phyloP scores from a whole-genome alignment of 64 coral and sea anemone genomes.

The Montipora foliosa region DNA sequence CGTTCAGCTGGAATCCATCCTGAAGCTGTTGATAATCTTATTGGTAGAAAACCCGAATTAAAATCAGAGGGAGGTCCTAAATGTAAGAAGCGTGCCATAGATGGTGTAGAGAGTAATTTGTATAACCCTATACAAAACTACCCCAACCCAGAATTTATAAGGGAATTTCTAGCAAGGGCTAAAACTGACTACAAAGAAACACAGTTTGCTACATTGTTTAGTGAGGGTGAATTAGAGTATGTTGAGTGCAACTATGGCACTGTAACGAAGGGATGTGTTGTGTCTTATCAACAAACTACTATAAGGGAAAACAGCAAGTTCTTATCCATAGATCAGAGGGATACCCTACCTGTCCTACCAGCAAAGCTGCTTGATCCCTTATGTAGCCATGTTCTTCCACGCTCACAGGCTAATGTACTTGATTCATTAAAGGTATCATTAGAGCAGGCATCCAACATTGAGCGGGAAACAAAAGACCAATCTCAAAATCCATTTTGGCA shows the following conservation, averaged over 20 bases:
- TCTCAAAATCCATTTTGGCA: conserved; percentile 66
- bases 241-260: conserved; percentile 64
- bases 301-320: conserved; percentile 36
- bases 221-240: conserved; percentile 30
- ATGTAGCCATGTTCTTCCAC: background rate
- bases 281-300: conserved; percentile 60
- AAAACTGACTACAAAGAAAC: conserved; percentile 29
- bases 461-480: background rate
- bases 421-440: background rate
- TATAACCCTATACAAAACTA: conserved; percentile 40
- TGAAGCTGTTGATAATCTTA: conserved; percentile 23
- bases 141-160: conserved; percentile 34
- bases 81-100: conserved; percentile 21
- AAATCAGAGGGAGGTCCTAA: background rate
- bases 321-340: conserved; percentile 26
- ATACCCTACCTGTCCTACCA: conserved; percentile 10
- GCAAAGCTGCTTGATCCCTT: background rate
- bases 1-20: conserved; percentile 35
- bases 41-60: conserved; percentile 18
- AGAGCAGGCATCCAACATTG: background rate
- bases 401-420: background rate
- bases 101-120: conserved; percentile 64
- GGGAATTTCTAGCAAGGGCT: conserved; percentile 29
- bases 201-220: conserved; percentile 53
- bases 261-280: conserved; percentile 37